These are phyloP conservation scores for Nomia melanderi DNA, from an alignment of 1,140 invertebrate genomes.

Conservation along the genomic window DNA sequence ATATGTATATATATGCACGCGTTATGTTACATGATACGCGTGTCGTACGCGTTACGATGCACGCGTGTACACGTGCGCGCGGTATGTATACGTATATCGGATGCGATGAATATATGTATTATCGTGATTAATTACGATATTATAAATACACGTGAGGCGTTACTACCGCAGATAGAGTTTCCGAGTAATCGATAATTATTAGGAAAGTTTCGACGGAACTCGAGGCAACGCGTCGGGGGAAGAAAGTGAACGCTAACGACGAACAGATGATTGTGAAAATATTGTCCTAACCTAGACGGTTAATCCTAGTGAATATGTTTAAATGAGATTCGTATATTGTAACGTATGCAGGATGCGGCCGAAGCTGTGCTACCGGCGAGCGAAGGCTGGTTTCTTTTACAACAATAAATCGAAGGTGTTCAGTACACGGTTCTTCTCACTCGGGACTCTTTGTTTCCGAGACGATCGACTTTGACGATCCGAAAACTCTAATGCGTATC, in stretches of 20 bases:
- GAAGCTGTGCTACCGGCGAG: too few species aligned
- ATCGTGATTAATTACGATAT: conserved; percentile 6
- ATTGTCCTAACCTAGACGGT: conserved; percentile 17
- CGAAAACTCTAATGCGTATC: too few species aligned
- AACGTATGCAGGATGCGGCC: not conserved
- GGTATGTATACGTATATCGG: not conserved
- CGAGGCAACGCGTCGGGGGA: not conserved
- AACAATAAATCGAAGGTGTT: too few species aligned
- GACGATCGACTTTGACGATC: too few species aligned
- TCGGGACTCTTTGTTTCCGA: too few species aligned
- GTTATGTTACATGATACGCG: too few species aligned
- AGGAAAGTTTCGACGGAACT: conserved; percentile 13
- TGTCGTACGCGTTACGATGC: not conserved
- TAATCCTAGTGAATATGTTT: conserved; percentile 17
- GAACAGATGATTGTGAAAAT: not conserved
- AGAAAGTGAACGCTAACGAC: conserved; percentile 16
- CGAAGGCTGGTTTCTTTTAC: too few species aligned
- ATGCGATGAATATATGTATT: not conserved
- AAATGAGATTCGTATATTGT: conserved; percentile 29
- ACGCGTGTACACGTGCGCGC: not conserved
- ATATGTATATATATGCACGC: not conserved
- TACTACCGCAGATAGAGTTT: conserved; percentile 4
- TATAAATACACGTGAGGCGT: conserved; percentile 10
- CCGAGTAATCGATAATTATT: conserved; percentile 2
- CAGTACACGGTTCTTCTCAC: too few species aligned